A percentile compares a stretch with the other conserved stretches of the same genome.
Conservation (phyloP, 2,888 invertebrate genomes). For the Acronicta leporina region DNA sequence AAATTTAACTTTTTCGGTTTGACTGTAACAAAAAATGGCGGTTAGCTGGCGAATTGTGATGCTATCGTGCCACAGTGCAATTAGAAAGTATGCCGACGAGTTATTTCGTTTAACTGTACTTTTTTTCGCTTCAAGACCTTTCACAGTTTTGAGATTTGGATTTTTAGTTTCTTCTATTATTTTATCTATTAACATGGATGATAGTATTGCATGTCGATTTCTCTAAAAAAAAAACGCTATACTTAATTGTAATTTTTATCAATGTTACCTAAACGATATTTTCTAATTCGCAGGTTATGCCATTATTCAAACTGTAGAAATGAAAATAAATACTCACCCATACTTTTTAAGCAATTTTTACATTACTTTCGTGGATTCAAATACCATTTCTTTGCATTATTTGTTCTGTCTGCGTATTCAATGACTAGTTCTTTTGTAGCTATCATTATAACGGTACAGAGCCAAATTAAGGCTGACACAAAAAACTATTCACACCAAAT, state of each 20-base stretch:
- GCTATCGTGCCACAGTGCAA: constrained; percentile 49
- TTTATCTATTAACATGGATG: constrained; percentile 4
- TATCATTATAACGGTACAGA: constrained; percentile 30
- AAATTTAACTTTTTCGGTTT: constrained; percentile 23
- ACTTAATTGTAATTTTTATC: too few relatives aligned
- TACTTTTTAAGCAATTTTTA: too few relatives aligned
- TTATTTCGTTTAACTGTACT: constrained; percentile 60
- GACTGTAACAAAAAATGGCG: constrained; percentile 35
- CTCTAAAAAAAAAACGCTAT: not conserved
- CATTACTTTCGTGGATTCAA: not conserved
- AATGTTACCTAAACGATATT: too few relatives aligned
- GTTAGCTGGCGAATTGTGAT: constrained; percentile 42
- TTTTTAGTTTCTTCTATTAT: constrained; percentile 9
- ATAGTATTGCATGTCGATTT: not conserved
- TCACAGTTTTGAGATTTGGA: constrained; percentile 46
- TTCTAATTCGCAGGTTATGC: too few relatives aligned
- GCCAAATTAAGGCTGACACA: constrained; percentile 26
- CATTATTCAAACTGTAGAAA: too few relatives aligned
- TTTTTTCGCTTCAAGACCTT: constrained; percentile 63
- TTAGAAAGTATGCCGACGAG: constrained; percentile 61
- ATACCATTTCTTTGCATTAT: not conserved
- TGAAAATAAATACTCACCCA: too few relatives aligned
- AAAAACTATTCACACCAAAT: constrained; percentile 26
- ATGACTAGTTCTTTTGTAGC: constrained; percentile 14
- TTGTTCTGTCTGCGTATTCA: not conserved